Evolutionary conservation across 2,888 invertebrate species (phyloP), one percentile per base, ranked within the genome.

Genomic region (Clanis bilineata): DNA sequence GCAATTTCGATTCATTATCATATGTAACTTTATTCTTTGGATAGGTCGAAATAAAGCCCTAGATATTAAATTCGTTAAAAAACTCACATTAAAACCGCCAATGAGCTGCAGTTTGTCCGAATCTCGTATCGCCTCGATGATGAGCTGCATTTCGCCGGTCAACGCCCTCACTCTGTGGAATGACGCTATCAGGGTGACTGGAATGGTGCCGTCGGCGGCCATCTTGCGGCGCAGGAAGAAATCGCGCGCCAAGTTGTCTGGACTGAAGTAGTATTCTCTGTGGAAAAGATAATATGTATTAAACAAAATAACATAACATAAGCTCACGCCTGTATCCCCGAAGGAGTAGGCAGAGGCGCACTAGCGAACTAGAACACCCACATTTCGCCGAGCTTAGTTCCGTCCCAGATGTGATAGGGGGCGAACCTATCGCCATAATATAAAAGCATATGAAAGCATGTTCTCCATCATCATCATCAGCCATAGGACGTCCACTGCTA

Each of bases 211-310:
- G 76, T 98, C 96, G 2, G 94, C 87, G 73, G 98, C 97, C 99
- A 99, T 99, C 94, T 98, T 98, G 72, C 98, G 95, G 36, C 99
- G 95, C 68, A 99, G 93, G 93, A 98, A 99, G 93, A 99, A 98
- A 83, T 99, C 99, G 74, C 97, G 95, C 72, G 96, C 95, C 60
- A 99, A 93, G 92, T 99, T 99, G 79, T 98, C 98, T 69, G 96
- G 96, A 74, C 98, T 98, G 93, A 99, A 99, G 94, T 99, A 99
- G 92, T 99, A 99, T 92, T 99, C 99, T 82, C 99, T 99, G 93
- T 0, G 60, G 56, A 45, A 4, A 12, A 60, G 7, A 58, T n/a
- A n/a, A n/a, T n/a, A n/a, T 43, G n/a, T 15, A 22, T 5, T 39
- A 39, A 3, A n/a, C 39, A 39, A 39, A 39, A 39, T 25, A 25